A percentile compares a stretch with the other conserved stretches of the same genome.
These are phyloP conservation scores for Hypomesus transpacificus DNA, from an alignment of 2,113 vertebrate species.

Conservation along the genomic window DNA sequence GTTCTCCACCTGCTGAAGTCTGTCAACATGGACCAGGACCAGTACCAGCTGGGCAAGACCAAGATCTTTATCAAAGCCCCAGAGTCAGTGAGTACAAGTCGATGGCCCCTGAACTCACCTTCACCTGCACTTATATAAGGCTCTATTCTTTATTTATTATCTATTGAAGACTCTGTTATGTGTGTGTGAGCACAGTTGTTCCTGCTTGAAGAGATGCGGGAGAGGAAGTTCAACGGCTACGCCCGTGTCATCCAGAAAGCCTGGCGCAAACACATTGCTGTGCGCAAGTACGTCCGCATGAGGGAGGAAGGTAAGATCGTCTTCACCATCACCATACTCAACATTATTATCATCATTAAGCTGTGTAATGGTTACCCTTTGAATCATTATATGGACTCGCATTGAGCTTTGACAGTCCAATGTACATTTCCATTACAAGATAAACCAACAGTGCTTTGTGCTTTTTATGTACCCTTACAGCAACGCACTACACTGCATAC, in stretches of 20 bases:
- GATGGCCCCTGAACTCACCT: neutral
- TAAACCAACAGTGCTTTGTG: too few relatives aligned
- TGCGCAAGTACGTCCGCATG: conserved; percentile 81
- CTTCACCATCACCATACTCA: neutral
- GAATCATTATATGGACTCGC: neutral
- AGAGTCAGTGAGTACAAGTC: conserved; percentile 70
- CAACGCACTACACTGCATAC: too few relatives aligned
- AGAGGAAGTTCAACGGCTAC: conserved; percentile 73
- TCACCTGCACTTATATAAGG: neutral
- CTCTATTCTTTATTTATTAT: neutral
- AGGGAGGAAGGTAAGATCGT: conserved; percentile 74
- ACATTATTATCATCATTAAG: neutral
- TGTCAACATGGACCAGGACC: conserved; percentile 80
- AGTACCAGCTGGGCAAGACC: conserved; percentile 77
- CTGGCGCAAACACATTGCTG: conserved; percentile 80
- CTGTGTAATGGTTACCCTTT: too few relatives aligned
- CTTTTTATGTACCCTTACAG: too few relatives aligned
- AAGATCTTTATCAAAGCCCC: conserved; percentile 85
- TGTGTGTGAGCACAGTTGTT: conserved; percentile 59
- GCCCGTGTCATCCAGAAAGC: conserved; percentile 82
- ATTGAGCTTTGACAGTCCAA: too few relatives aligned
- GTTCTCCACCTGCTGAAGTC: conserved; percentile 77
- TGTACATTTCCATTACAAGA: too few relatives aligned
- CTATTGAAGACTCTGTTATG: neutral
- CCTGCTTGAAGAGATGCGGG: conserved; percentile 74